Evolutionary conservation across 2,888 invertebrate species (phyloP).

Genomic region (Drosophila ustulata): DNA sequence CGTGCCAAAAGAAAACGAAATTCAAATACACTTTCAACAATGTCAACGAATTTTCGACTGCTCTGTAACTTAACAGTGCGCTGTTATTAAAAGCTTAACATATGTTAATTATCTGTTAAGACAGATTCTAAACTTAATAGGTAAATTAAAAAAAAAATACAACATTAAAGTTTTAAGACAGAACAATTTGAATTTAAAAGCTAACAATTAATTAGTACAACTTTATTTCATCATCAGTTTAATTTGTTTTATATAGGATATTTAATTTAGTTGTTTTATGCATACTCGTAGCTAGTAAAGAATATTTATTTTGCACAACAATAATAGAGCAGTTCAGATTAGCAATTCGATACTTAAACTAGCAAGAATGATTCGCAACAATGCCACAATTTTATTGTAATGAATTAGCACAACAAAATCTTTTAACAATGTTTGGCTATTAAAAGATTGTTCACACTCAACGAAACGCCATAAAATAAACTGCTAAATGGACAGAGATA

Average conservation of each 20-base stretch:
- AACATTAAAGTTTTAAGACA: too few relatives aligned
- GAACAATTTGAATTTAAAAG: background rate
- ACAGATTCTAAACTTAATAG: too few relatives aligned
- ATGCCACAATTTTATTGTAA: constrained; percentile 2
- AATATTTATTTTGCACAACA: background rate
- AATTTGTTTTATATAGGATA: background rate
- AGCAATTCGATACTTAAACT: background rate
- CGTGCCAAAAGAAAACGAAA: constrained; percentile 28
- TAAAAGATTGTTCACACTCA: constrained; percentile 15
- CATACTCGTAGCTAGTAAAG: too few relatives aligned
- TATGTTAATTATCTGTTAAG: too few relatives aligned
- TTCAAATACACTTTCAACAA: constrained; percentile 27
- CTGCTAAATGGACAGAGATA: constrained; percentile 10
- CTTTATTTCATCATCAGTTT: background rate
- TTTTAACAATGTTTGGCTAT: constrained; percentile 3
- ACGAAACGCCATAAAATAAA: constrained; percentile 3
- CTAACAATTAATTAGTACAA: background rate
- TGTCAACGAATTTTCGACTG: background rate
- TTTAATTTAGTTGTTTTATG: too few relatives aligned
- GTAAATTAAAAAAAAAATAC: too few relatives aligned
- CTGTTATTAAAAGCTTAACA: background rate
- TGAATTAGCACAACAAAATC: constrained; percentile 5
- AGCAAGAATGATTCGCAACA: constrained; percentile 9
- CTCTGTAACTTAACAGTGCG: background rate
- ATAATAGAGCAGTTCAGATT: background rate